Evolutionary conservation across 2,113 vertebrate species (phyloP).

Genomic region (Paraplagusia blochii): DNA sequence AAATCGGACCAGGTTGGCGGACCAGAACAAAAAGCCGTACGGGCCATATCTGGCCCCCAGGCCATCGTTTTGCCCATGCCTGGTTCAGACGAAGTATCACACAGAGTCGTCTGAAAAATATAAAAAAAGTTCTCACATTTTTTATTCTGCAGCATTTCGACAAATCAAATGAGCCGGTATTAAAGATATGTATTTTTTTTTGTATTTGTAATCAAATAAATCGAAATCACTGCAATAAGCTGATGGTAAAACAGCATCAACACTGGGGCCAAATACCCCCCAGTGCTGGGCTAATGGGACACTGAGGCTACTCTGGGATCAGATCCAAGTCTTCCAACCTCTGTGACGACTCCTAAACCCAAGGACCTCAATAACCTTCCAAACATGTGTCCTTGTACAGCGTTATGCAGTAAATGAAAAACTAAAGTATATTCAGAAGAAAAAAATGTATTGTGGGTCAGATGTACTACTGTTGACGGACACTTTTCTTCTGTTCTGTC

Average conservation of each 20-base stretch:
- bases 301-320: conserved; percentile 49
- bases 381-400: conserved; percentile 51
- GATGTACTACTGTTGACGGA: conserved; percentile 51
- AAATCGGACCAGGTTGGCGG: too few species aligned
- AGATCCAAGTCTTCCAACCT: conserved; percentile 72
- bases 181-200: conserved; percentile 5
- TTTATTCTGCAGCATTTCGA: conserved; percentile 41
- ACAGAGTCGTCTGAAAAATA: too few species aligned
- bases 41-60: too few species aligned
- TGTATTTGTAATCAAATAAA: conserved; percentile 30
- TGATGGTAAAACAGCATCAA: conserved; percentile 10
- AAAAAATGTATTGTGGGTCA: conserved; percentile 39
- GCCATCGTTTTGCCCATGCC: too few species aligned
- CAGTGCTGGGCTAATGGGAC: conserved; percentile 25
- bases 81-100: too few species aligned
- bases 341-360: conserved; percentile 31
- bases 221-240: conserved; percentile 57
- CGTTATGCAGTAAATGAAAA: conserved; percentile 60
- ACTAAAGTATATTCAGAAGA: conserved; percentile 62
- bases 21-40: too few species aligned
- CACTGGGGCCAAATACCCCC: neutral
- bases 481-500: conserved; percentile 59
- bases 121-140: too few species aligned
- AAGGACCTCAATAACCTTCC: conserved; percentile 48
- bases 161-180: conserved; percentile 50